Percentiles rank a stretch among this genome's conserved stretches.
These are phyloP conservation scores for Coelopa pilipes DNA, from an alignment of 2,888 invertebrate genomes.

Conservation along the genomic window DNA sequence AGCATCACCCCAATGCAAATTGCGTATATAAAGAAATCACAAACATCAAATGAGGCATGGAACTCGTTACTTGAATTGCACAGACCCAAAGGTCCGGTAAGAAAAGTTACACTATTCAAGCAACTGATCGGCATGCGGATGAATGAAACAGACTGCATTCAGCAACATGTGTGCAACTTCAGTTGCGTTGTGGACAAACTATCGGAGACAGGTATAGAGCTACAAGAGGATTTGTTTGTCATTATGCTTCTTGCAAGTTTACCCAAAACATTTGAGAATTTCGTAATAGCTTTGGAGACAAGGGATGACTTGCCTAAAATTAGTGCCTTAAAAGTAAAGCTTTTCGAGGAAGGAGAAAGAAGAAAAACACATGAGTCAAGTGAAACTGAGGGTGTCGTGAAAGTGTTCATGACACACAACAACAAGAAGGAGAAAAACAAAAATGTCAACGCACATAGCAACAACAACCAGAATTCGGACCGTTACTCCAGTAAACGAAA, in stretches of 20 bases:
- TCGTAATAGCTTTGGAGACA: slow-evolving; percentile 31
- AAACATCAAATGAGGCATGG: too few relatives aligned
- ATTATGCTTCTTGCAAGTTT: slow-evolving; percentile 40
- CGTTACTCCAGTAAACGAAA: not conserved
- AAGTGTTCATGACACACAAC: slow-evolving; percentile 27
- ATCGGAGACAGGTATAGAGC: slow-evolving; percentile 33
- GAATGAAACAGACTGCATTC: too few relatives aligned
- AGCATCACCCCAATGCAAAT: too few relatives aligned
- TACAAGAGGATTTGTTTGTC: slow-evolving; percentile 38
- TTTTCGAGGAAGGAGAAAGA: slow-evolving; percentile 33
- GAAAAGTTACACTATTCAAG: slow-evolving; percentile 41
- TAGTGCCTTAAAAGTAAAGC: slow-evolving; percentile 33
- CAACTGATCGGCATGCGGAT: slow-evolving; percentile 28
- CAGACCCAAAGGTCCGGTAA: slow-evolving; percentile 38
- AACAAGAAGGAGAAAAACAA: not conserved
- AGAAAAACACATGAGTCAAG: slow-evolving; percentile 1
- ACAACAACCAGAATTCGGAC: slow-evolving; percentile 1
- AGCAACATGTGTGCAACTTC: too few relatives aligned
- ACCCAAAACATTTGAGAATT: slow-evolving; percentile 34
- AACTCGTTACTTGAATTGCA: slow-evolving; percentile 31
- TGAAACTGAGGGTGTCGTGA: slow-evolving; percentile 15
- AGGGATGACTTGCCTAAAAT: slow-evolving; percentile 33
- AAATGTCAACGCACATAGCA: too few relatives aligned
- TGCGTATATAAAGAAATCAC: too few relatives aligned
- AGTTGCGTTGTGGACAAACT: slow-evolving; percentile 35